Conservation (phyloP, 92 coral and sea anemone genomes). For the Bergia puertoricense region DNA sequence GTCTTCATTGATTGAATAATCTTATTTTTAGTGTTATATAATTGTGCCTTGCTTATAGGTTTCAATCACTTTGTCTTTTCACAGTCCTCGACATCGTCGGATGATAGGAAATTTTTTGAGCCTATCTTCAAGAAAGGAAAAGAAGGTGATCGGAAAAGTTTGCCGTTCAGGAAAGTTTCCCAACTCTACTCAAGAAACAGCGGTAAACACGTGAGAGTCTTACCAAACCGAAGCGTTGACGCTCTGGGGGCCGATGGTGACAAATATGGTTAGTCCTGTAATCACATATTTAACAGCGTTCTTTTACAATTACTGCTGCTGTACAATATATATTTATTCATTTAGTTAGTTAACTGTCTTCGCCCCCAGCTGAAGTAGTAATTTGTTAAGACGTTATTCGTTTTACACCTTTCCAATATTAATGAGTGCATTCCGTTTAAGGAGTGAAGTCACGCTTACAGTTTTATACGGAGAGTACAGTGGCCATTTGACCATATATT, state of each 20-base stretch:
- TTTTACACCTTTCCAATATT: conserved; percentile 8
- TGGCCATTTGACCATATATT: too few relatives aligned
- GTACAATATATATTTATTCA: not conserved
- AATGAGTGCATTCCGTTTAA: conserved; percentile 7
- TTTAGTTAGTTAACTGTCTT: not conserved
- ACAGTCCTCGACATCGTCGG: conserved; percentile 39
- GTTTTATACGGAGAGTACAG: not conserved
- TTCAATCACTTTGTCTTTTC: conserved; percentile 1
- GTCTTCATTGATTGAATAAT: not conserved
- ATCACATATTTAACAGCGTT: not conserved
- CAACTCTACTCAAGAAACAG: conserved; percentile 97
- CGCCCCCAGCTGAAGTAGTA: not conserved
- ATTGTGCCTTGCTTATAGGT: conserved; percentile 14
- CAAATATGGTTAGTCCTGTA: conserved; percentile 73
- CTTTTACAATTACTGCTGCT: not conserved
- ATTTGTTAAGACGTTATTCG: not conserved
- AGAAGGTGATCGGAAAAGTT: conserved; percentile 51
- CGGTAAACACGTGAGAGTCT: conserved; percentile 79
- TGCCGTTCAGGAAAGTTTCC: conserved; percentile 79
- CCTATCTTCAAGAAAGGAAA: conserved; percentile 47
- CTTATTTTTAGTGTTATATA: not conserved
- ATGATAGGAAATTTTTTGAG: conserved; percentile 55
- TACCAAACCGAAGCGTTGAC: conserved; percentile 72
- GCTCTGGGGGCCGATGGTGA: conserved; percentile 87
- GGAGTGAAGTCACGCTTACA: not conserved